Evolutionary conservation across 2,113 vertebrate species (phyloP).

Genomic region (Clarias macrocephalus): DNA sequence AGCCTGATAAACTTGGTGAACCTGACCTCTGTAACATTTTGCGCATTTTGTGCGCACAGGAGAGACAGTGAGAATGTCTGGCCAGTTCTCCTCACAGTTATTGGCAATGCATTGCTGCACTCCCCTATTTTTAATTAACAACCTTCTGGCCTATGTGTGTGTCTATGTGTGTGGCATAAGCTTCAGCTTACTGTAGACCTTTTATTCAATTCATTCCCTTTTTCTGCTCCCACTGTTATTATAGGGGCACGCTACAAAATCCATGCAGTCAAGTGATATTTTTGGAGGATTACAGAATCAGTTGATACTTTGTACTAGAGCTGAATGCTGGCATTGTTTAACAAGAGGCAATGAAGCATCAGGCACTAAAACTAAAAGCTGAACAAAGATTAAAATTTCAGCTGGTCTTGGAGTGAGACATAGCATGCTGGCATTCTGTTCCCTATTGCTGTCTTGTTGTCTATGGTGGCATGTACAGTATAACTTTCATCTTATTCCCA

Average conservation of each 20-base stretch:
- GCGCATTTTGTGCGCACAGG: background rate
- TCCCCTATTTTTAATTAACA: constrained; percentile 23
- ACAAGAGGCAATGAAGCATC: background rate
- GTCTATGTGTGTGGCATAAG: constrained; percentile 10
- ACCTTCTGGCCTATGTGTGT: background rate
- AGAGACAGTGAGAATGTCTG: background rate
- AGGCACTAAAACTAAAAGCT: constrained; percentile 27
- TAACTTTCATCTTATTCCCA: background rate
- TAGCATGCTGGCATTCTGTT: background rate
- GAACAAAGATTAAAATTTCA: constrained; percentile 31
- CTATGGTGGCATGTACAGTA: background rate
- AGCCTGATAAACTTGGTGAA: background rate
- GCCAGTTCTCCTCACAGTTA: background rate
- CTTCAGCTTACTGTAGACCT: constrained; percentile 12
- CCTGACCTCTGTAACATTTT: background rate
- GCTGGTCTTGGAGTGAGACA: constrained; percentile 20
- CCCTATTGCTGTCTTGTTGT: background rate
- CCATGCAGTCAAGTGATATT: constrained; percentile 35
- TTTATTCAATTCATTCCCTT: constrained; percentile 20
- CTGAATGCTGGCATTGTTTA: constrained; percentile 40
- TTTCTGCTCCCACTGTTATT: constrained; percentile 14
- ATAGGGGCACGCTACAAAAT: constrained; percentile 11
- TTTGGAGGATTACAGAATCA: constrained; percentile 40
- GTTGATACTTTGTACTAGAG: constrained; percentile 34
- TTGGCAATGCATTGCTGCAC: constrained; percentile 19